Conservation (phyloP, 1,140 invertebrate genomes). For the Trachymyrmex cornetzi region DNA sequence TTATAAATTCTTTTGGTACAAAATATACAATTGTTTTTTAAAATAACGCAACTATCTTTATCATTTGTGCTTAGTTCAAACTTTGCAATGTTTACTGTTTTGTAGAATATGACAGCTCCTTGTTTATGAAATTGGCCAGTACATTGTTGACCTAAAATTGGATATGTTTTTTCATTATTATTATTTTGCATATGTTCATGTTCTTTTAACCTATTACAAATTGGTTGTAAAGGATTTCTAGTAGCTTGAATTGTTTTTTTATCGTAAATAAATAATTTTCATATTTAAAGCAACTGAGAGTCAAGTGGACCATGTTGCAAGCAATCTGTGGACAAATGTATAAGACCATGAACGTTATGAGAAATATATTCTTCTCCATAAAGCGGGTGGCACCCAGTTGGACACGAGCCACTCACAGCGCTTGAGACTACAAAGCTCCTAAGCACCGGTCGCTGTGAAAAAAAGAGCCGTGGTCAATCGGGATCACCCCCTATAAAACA, state of each 20-base stretch:
- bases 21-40: background rate
- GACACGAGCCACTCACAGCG: too few relatives aligned
- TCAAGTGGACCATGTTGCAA: slow-evolving; percentile 13
- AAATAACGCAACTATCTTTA: background rate
- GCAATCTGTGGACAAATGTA: background rate
- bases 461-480: too few relatives aligned
- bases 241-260: background rate
- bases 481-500: too few relatives aligned
- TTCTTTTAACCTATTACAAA: slow-evolving; percentile 15
- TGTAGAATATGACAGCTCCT: background rate
- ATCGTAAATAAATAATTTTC: slow-evolving; percentile 3
- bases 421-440: too few relatives aligned
- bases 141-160: background rate
- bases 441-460: too few relatives aligned
- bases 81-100: background rate
- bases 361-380: background rate
- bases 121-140: background rate
- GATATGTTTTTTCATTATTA: background rate
- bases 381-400: too few relatives aligned
- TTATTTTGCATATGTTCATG: background rate
- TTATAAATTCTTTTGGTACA: background rate
- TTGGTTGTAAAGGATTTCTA: slow-evolving; percentile 9
- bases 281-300: background rate
- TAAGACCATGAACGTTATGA: slow-evolving; percentile 19
- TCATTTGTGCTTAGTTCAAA: background rate